phyloP scores from a whole-genome alignment of 1,140 invertebrate species.

The Caerostris darwini region DNA sequence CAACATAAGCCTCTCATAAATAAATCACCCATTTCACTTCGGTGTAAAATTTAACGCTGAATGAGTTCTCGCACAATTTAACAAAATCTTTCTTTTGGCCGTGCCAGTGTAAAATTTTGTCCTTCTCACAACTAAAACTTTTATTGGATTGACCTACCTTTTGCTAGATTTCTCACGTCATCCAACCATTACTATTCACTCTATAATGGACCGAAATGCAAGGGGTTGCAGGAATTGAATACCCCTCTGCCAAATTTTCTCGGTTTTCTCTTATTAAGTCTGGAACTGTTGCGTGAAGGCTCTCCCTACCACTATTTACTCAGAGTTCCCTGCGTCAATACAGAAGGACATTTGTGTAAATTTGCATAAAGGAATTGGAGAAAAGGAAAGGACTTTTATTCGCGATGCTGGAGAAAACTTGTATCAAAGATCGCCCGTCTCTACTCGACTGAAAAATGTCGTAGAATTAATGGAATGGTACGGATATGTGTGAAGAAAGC shows the following conservation, averaged over 20 bases:
- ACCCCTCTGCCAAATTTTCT: constrained; percentile 28
- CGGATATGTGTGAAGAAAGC: not conserved
- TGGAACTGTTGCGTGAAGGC: constrained; percentile 72
- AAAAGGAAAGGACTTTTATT: constrained; percentile 19
- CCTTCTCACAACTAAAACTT: constrained; percentile 14
- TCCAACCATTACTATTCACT: constrained; percentile 64
- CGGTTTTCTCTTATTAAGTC: constrained; percentile 68
- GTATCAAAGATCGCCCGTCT: not conserved
- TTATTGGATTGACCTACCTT: constrained; percentile 74
- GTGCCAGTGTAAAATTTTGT: constrained; percentile 57
- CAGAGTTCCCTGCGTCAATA: constrained; percentile 47
- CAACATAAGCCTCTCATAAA: not conserved
- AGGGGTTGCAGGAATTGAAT: not conserved
- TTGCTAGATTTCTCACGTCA: constrained; percentile 69
- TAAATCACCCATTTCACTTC: not conserved
- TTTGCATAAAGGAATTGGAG: constrained; percentile 72
- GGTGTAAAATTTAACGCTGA: constrained; percentile 21
- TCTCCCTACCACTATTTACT: constrained; percentile 58
- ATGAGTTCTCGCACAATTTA: constrained; percentile 25
- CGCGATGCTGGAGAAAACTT: not conserved
- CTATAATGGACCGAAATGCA: constrained; percentile 38
- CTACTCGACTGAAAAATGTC: not conserved
- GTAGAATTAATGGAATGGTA: constrained; percentile 9
- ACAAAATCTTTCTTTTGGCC: constrained; percentile 38
- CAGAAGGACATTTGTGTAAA: constrained; percentile 31